Evolutionary conservation across 2,888 invertebrate genomes (phyloP), one percentile per base, ranked within the genome.

Genomic region (Parnassius mnemosyne): DNA sequence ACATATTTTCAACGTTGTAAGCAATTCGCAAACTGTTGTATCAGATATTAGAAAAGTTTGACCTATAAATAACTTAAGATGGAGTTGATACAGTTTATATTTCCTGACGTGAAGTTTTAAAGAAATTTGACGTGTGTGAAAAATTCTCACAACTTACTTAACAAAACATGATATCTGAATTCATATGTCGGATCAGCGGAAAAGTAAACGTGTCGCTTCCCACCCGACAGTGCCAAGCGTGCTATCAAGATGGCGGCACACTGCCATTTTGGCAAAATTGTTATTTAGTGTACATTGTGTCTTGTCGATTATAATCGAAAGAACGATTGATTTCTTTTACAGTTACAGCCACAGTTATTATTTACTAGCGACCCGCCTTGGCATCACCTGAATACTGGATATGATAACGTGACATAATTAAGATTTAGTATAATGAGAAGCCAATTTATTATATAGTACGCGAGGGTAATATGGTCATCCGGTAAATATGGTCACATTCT

Each of bases 201-300:
- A 76, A 70, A 69, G 69, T 65, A 66, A 70, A 66, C 66, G 68
- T 67, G 71, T 68, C 66, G 68, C 69, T 69, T 71, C 70, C 73
- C 74, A 75, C 71, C 44, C 75, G 65, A 68, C 65, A 67, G 64
- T 66, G 69, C 58, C 62, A 53, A 61, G 61, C 59, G 57, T 20
- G 65, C 65, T 74, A 75, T 75, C 73, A 70, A 72, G 69, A 72
- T 72, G 69, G 69, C 65, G 66, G 57, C 67, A 53, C 63, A 11
- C 54, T 64, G 67, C 65, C 65, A 66, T 67, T 63, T 64, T 65
- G 65, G 60, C 67, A 61, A 55, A 49, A 60, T 64, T 60, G 68
- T 75, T 79, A 76, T 79, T 71, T 76, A 73, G 77, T 77, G 73
- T 69, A 64, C 62, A 42, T 66, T 56, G 41, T 61, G 61, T 65